These are phyloP conservation scores for Ochropleura plecta DNA, from an alignment of 2,888 invertebrate genomes.

Conservation along the genomic window DNA sequence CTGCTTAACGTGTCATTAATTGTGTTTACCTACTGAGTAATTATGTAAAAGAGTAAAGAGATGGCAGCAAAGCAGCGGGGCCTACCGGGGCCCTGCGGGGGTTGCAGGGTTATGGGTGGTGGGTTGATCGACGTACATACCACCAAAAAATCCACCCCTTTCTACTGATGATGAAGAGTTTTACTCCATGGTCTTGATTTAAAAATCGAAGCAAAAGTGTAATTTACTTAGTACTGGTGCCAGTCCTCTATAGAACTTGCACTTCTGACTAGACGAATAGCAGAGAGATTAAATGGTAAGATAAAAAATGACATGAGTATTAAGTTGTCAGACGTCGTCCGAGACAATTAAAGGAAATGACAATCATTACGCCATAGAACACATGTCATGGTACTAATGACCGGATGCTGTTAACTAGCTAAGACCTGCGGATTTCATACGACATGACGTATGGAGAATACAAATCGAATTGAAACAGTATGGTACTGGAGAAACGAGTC, in stretches of 20 bases:
- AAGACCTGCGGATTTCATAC: neutral
- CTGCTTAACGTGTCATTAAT: neutral
- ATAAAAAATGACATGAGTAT: constrained; percentile 9
- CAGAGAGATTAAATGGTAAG: neutral
- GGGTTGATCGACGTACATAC: no score
- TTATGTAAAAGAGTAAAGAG: neutral
- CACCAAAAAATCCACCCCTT: no score
- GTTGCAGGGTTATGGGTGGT: no score
- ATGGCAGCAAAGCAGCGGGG: no score
- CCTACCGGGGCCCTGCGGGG: no score
- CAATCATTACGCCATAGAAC: neutral
- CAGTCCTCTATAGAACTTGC: neutral
- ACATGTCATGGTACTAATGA: neutral
- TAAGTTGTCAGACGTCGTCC: constrained; percentile 3
- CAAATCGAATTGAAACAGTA: no score
- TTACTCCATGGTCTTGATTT: no score
- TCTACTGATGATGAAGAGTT: no score
- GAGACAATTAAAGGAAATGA: constrained; percentile 11
- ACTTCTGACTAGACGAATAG: neutral
- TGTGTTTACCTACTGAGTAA: neutral
- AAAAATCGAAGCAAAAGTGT: neutral
- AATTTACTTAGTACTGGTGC: neutral
- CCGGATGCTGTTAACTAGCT: constrained; percentile 1
- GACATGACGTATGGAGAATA: neutral
- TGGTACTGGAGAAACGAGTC: no score